Evolutionary conservation across 2,888 invertebrate species (phyloP).

Genomic region (Patella depressa): DNA sequence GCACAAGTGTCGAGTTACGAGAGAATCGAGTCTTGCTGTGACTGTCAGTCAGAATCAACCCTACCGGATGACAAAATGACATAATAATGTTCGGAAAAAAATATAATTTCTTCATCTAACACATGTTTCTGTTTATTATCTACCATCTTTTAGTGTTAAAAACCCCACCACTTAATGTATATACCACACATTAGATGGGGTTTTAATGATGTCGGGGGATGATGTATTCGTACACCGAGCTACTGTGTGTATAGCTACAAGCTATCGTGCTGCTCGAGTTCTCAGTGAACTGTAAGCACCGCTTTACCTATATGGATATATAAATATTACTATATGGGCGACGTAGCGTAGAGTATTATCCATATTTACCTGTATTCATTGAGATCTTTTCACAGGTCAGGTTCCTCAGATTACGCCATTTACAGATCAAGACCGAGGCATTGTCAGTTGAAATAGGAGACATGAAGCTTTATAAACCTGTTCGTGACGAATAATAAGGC

Average conservation of each 20-base stretch:
- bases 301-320: not conserved
- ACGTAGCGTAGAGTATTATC: not conserved
- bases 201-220: not conserved
- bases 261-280: not conserved
- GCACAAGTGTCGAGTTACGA: no score
- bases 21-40: no score
- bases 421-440: not conserved
- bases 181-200: not conserved
- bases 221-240: no score
- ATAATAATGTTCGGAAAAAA: no score
- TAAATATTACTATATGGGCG: slow-evolving; percentile 6
- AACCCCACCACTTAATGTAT: no score
- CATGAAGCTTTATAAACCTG: not conserved
- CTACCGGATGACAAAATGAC: no score
- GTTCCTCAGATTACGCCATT: slow-evolving; percentile 9
- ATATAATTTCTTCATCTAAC: no score
- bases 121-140: no score
- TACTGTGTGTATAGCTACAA: no score
- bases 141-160: no score
- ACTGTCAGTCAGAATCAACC: no score
- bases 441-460: not conserved
- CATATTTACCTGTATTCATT: not conserved
- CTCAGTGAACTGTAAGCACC: slow-evolving; percentile 2
- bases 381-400: slow-evolving; percentile 5
- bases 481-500: slow-evolving; percentile 1